Conservation (phyloP, 2,113 vertebrate species). For the Acinonyx jubatus region DNA sequence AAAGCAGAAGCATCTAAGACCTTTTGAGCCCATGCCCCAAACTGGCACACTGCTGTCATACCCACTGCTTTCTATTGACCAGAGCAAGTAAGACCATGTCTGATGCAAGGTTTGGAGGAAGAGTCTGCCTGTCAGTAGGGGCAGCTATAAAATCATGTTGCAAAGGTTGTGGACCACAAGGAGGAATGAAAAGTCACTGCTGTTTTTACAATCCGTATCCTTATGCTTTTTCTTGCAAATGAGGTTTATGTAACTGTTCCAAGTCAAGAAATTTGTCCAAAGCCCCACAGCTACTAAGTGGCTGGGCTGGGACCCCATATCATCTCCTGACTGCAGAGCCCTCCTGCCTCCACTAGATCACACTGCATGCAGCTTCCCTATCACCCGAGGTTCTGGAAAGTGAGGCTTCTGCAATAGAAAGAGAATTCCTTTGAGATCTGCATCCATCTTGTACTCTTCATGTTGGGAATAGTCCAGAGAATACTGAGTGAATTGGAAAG, state of each 20-base stretch:
- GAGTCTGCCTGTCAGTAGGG: not conserved
- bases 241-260: not conserved
- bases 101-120: not conserved
- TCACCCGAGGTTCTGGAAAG: not conserved
- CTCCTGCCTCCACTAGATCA: fast-evolving
- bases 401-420: not conserved
- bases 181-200: not conserved
- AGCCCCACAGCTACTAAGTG: not conserved
- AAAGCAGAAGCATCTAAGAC: not conserved
- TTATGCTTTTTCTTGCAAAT: not conserved
- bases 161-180: not conserved
- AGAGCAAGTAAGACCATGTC: not conserved
- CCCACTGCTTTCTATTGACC: not conserved
- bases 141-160: not conserved
- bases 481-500: not conserved
- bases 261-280: not conserved
- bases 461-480: not conserved
- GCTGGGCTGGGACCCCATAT: not conserved
- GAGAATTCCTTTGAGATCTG: not conserved
- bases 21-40: not conserved
- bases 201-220: not conserved
- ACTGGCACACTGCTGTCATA: not conserved
- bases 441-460: not conserved
- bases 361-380: not conserved
- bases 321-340: not conserved